Base-by-base conservation (phyloP, 2,888 invertebrate genomes). In the Tyria jacobaeae region DNA sequence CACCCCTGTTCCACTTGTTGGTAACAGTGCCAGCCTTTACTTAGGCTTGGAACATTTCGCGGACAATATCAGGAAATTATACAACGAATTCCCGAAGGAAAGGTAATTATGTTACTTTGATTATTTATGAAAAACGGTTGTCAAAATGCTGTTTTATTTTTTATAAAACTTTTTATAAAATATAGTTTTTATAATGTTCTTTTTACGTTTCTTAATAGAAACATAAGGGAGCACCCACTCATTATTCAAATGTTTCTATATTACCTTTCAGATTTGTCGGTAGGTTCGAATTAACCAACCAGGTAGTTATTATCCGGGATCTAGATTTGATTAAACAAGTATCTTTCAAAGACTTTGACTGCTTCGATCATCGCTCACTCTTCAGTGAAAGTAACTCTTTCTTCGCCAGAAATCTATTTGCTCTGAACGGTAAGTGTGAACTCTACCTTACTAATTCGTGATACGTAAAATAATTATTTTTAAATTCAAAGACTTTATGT, bases 311-410 rank as follows among this genome's bases (percentile, higher is more conserved):
- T 25, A 7, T 59, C 0, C 51, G 52, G 0, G 94, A 94, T 73
- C 76, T 94, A 0, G 94, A 95, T 25, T 60, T 94, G 17, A 61
- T 94, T 0, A 94, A 94, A 71, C 87, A 86, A 56, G 85, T 95
- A 3, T 81, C 90, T 0, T 82, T 95, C 1, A 95, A 95, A 66
- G 94, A 95, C 73, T 95, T 95, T 57, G 95, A 95, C 60, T 80
- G 94, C 70, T 95, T 95, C 70, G 62, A 87, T 0, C 93, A 95
- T 76, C 94, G 94, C 76, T 85, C 87, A 27, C 89, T 1, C 72
- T 90, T 6, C 86, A 89, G n/a, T 78, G 81, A 59, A 25, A 15
- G 35, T 0, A 95, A 95, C 53, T 89, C 92, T 0, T 70, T 95
- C 0, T 94, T 95, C 74, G 91, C 88, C 0, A 92, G 91, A 62